Base-by-base conservation (phyloP, 2,797 vertebrate genomes). In the Sebastes alutus region DNA sequence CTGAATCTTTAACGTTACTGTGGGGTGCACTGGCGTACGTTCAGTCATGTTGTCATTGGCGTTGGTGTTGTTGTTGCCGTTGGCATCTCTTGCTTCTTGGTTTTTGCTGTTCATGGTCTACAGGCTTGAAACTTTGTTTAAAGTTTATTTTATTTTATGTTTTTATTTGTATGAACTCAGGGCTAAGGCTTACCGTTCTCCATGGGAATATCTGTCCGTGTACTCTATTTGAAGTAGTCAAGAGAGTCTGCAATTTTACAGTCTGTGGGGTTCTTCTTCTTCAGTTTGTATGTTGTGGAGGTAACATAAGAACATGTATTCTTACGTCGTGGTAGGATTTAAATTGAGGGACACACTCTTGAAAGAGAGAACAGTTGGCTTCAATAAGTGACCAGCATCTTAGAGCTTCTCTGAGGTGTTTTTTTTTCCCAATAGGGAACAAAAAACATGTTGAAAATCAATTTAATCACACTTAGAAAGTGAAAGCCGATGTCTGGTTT, bases 381-480 rank as follows among this genome's bases (percentile, higher is more conserved):
- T 74, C 49, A 66, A 68, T 70, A 70, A 69, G 72, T 27, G n/a
- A 83, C 72, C 38, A 49, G 22, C 76, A 59, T 76, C 77, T 68
- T 55, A 4, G 30, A 63, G 77, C 80, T 56, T 71, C 25, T 63
- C 38, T 78, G 70, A 64, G 81, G 59, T 76, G 70, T 83, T 85
- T 88, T n/a, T 80, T 22, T n/a, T 81, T 70, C 23, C 73, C 79
- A 78, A 81, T 54, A 67, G 70, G 56, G 71, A 73, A 78, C 74
- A 79, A 83, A 81, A 65, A 88, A 73, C 56, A 42, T 32, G 52
- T 64, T 82, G 67, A 55, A 90, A 89, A 91, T 94, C 81, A 71
- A 89, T 85, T 78, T 79, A 46, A 77, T 71, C 74, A 55, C 59
- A 55, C 82, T 6, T 59, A 77, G 71, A 80, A 77, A 56, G 58